Evolutionary conservation across 2,113 vertebrate species (phyloP).

Genomic region (Rana temporaria): DNA sequence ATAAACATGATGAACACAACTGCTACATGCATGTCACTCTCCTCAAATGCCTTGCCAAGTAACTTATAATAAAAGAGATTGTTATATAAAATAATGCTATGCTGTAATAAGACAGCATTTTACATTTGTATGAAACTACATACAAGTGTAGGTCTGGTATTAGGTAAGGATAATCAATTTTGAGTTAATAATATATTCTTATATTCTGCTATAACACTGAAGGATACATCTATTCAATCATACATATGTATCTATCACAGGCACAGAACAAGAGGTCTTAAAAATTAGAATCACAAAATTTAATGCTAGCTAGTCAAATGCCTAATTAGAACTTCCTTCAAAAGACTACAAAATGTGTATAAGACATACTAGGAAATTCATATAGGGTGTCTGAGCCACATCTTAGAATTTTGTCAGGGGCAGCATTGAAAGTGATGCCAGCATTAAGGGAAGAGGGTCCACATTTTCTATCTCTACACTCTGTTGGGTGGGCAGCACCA

Average conservation of each 20-base stretch:
- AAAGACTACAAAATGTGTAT: too few species aligned
- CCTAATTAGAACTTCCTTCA: too few species aligned
- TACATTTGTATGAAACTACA: conserved; percentile 27
- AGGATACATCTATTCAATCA: not conserved
- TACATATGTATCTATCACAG: not conserved
- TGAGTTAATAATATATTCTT: not conserved
- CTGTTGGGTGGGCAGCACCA: too few species aligned
- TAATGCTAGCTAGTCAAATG: too few species aligned
- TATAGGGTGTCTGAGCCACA: too few species aligned
- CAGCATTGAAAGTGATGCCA: too few species aligned
- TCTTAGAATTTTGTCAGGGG: too few species aligned
- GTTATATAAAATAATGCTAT: conserved; percentile 44
- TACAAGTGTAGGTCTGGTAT: conserved; percentile 38
- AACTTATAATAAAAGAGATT: conserved; percentile 53
- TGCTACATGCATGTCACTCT: conserved; percentile 15
- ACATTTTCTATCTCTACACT: too few species aligned
- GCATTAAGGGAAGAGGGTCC: too few species aligned
- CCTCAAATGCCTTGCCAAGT: conserved; percentile 45
- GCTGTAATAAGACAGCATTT: conserved; percentile 42
- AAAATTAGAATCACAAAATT: too few species aligned
- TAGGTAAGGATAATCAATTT: conserved; percentile 49
- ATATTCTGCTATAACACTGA: conserved; percentile 2
- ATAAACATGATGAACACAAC: conserved; percentile 37
- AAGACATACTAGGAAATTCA: too few species aligned
- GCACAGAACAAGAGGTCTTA: not conserved